These are phyloP conservation scores for Daktulosphaira vitifoliae DNA, from an alignment of 1,140 invertebrate species.

Conservation along the genomic window DNA sequence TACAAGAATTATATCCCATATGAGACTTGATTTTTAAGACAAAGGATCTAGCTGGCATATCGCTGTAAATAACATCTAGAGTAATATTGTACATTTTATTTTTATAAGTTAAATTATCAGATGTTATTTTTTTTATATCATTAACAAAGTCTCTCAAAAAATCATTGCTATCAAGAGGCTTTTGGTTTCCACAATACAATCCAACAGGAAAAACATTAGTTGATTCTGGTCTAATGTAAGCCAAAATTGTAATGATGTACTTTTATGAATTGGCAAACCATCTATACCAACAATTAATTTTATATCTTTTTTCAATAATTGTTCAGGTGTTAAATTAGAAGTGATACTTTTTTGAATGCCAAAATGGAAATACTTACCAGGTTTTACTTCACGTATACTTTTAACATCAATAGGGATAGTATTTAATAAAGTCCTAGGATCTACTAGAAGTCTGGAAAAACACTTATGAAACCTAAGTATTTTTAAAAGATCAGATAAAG, in stretches of 20 bases:
- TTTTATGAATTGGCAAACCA: constrained; percentile 6
- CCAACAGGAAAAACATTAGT: constrained; percentile 32
- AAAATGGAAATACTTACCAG: constrained; percentile 35
- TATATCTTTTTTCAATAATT: too few relatives aligned
- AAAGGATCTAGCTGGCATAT: constrained; percentile 39
- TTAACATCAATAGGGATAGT: not conserved
- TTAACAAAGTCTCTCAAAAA: constrained; percentile 37
- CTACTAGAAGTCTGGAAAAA: not conserved
- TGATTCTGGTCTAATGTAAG: too few relatives aligned
- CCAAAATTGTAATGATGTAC: too few relatives aligned
- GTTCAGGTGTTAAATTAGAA: not conserved
- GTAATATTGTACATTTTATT: constrained; percentile 9
- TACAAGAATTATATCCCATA: constrained; percentile 39
- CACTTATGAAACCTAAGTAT: not conserved
- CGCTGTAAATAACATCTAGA: constrained; percentile 38
- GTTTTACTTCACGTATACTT: not conserved
- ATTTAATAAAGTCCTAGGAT: constrained; percentile 3
- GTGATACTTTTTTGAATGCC: constrained; percentile 26
- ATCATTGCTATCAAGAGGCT: constrained; percentile 35
- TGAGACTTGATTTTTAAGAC: constrained; percentile 36
- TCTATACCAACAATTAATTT: constrained; percentile 3
- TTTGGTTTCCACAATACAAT: constrained; percentile 38
- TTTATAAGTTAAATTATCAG: constrained; percentile 33
- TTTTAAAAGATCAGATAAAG: not conserved
- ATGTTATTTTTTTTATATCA: constrained; percentile 34